Evolutionary conservation across 2,888 invertebrate species (phyloP), one percentile per base, ranked within the genome.

Genomic region (Chymomyza procnemis): DNA sequence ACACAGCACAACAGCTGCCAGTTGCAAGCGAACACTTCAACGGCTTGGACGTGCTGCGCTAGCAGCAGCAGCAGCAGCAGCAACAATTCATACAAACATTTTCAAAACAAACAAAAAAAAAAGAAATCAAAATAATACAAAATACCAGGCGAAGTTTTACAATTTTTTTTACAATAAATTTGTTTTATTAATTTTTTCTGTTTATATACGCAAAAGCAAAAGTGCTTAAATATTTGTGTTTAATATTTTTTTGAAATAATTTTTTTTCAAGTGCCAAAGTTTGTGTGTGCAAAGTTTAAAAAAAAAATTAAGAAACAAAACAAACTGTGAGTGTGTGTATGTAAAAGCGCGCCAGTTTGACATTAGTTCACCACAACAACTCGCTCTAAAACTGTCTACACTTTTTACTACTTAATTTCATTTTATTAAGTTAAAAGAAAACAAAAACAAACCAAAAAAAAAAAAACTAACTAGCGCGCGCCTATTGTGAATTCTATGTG

Each of bases 1-100:
- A 73, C 65, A 69, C 78, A n/a, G n/a, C n/a, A n/a, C n/a, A n/a
- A n/a, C n/a, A n/a, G n/a, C n/a, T n/a, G n/a, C n/a, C n/a, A 87
- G 85, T 87, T 78, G 75, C 78, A 72, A 74, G 70, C 69, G 75
- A 76, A 78, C 76, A 81, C 68, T 75, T 73, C 46, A 69, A 64
- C 64, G 64, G 65, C 61, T 74, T 66, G 76, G 78, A 71, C 58
- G 70, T 73, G 74, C 58, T 48, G 61, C 61, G 64, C 64, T 52
- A 71, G 14, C 48, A 61, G 19, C 19, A 61, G n/a, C 57, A 62
- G 56, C 18, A 64, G 18, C 41, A 55, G 18, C 66, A 61, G 26
- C 18, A 64, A 57, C 55, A 26, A 6, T 26, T 26, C 4, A 26
- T 5, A 26, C 3, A 26, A 26, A 26, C 6, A 26, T 26, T 1